Base-by-base conservation (phyloP, 2,113 vertebrate species). In the Notothenia rossii region DNA sequence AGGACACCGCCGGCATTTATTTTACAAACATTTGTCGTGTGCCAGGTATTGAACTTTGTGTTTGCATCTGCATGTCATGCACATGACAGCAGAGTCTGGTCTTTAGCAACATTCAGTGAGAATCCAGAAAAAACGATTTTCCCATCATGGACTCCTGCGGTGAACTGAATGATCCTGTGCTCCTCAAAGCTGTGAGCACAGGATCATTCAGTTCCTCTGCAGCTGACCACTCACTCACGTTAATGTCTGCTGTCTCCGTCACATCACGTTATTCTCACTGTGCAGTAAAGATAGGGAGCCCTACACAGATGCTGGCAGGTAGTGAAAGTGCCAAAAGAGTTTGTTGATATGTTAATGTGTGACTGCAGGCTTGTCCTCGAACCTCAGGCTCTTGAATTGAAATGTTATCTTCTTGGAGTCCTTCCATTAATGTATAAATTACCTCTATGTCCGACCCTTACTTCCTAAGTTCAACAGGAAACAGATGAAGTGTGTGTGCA, bases 391-490 rank as follows among this genome's bases (percentile, higher is more conserved):
- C 72, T 88, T 91, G 89, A 94, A 94, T 93, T 91, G 93, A 94
- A 94, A 95, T 85, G 33, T 54, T 81, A 94, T 91, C 87, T 50
- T 85, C 89, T 93, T 89, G 87, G 76, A 92, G 78, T 86, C 70
- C 75, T 89, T 86, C 83, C 77, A 89, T 93, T 91, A 94, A 91
- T 59, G 82, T 93, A 94, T 95, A 95, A 94, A 94, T 94, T 94
- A 88, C 91, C 86, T 82, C 93, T 92, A 92, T 90, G 92, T 94
- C 80, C 64, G 90, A 94, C 91, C 92, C 69, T 75, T 72, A 89
- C 88, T 93, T 93, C 91, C 91, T 85, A 77, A 78, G 86, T 89
- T 90, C 92, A 95, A 95, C 88, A 90, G 90, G 88, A 93, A 94
- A 92, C 93, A 94, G 88, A 93, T 94, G 91, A 94, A 81, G 58